phyloP scores from a whole-genome alignment of 2,888 invertebrate species.

The Tiphia femorata region DNA sequence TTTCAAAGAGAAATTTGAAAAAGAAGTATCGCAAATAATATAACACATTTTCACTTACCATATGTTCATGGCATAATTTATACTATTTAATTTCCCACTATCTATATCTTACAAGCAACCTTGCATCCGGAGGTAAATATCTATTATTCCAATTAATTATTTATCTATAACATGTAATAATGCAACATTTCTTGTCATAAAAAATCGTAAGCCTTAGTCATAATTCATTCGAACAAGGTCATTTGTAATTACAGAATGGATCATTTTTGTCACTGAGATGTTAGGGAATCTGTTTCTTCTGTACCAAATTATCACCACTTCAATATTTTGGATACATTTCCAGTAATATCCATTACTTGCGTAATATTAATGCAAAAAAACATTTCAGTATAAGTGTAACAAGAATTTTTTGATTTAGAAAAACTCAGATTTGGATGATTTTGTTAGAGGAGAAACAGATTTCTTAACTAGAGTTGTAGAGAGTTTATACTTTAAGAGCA shows the following conservation, averaged over 20 bases:
- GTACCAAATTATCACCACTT: constrained; percentile 12
- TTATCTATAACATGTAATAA: constrained; percentile 57
- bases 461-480: constrained; percentile 40
- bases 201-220: constrained; percentile 58
- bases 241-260: constrained; percentile 51
- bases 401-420: constrained; percentile 24
- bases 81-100: constrained; percentile 45
- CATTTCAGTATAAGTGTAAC: constrained; percentile 20
- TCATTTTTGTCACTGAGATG: constrained; percentile 38
- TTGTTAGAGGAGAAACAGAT: constrained; percentile 43
- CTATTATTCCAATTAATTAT: constrained; percentile 47
- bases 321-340: background rate
- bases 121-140: constrained; percentile 61
- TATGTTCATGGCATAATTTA: constrained; percentile 35
- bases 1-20: constrained; percentile 19
- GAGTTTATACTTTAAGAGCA: constrained; percentile 62
- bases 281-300: constrained; percentile 44
- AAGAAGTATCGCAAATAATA: constrained; percentile 26
- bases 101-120: constrained; percentile 56
- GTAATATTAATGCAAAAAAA: constrained; percentile 8
- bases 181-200: constrained; percentile 54
- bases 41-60: constrained; percentile 28
- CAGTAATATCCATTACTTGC: background rate
- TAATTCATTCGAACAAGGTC: constrained; percentile 52
- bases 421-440: background rate